Conservation (phyloP, 2,797 vertebrate genomes). For the Sciurus vulgaris region DNA sequence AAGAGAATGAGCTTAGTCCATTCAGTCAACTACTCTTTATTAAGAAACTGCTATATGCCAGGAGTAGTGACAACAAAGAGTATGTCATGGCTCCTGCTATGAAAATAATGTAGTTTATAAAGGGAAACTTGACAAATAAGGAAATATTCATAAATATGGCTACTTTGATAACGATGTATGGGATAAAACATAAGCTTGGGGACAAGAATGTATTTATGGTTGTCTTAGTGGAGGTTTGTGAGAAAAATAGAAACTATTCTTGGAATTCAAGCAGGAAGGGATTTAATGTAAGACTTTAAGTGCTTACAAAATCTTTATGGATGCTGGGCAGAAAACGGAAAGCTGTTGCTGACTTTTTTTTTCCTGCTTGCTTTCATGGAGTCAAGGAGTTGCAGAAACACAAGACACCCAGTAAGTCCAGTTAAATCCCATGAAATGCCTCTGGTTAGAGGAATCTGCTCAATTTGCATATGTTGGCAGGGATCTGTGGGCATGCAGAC, state of each 20-base stretch:
- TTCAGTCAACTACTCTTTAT: neutral
- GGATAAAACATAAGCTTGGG: neutral
- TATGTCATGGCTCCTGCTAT: neutral
- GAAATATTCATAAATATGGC: neutral
- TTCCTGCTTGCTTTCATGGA: neutral
- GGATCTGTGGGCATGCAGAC: neutral
- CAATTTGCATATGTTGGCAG: neutral
- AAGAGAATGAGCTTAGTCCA: neutral
- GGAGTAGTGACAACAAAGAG: neutral
- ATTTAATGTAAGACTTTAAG: conserved; percentile 37
- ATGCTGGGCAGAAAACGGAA: neutral
- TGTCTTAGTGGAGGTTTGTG: neutral
- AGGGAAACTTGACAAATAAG: neutral
- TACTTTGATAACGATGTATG: neutral
- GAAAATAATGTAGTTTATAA: neutral
- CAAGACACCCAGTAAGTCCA: neutral
- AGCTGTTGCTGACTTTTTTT: neutral
- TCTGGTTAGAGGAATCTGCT: neutral
- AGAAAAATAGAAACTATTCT: conserved; percentile 38
- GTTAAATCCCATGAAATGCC: neutral
- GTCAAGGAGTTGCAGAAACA: neutral
- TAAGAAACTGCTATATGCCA: neutral
- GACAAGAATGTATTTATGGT: neutral
- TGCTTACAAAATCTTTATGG: neutral
- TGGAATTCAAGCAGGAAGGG: neutral